Evolutionary conservation across 1,140 invertebrate species (phyloP), one percentile per base, ranked within the genome.

Genomic region (Pseudoatta argentina): DNA sequence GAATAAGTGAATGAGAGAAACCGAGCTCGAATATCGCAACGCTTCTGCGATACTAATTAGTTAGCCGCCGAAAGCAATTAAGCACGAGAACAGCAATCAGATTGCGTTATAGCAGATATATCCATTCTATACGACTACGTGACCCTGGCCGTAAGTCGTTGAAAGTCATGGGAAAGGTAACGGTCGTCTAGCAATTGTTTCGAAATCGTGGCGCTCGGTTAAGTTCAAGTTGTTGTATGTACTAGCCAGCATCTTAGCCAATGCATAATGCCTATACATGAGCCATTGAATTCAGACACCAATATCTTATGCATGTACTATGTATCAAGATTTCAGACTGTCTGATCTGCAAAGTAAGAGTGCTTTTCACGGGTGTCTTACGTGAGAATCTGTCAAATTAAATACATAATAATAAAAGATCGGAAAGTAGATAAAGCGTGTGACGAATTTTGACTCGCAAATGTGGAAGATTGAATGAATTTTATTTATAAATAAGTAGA

Each of bases 101-200:
- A 66, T 87, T 76, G 66, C 55, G 63, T 73, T 63, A 55, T 77
- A 27, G 59, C 14, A 51, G 48, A 85, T 64, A 85, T 16, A 67
- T 39, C 24, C 67, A 61, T 53, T 67, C 14, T 12, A 21, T 14
- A 8, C 30, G 55, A 69, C 57, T 63, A 86, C n/a, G 44, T 64
- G 71, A 86, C 63, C 69, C 87, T 63, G 55, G 24, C 61, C 59
- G 75, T 85, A 21, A 48, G 48, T 71, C 34, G 85, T 86, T 59
- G 73, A 85, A 75, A 88, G 30, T 63, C 77, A 53, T 78, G 89
- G 83, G 88, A 92, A 86, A 90, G 88, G 71, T 89, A 92, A 92
- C 92, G 90, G 92, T 73, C 8, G 61, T 6, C 27, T 18, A 63
- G n/a, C 30, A 59, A 93, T 93, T 89, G 88, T 93, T 88, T 92